Conservation (phyloP, 2,797 vertebrate genomes). For the Characodon lateralis region DNA sequence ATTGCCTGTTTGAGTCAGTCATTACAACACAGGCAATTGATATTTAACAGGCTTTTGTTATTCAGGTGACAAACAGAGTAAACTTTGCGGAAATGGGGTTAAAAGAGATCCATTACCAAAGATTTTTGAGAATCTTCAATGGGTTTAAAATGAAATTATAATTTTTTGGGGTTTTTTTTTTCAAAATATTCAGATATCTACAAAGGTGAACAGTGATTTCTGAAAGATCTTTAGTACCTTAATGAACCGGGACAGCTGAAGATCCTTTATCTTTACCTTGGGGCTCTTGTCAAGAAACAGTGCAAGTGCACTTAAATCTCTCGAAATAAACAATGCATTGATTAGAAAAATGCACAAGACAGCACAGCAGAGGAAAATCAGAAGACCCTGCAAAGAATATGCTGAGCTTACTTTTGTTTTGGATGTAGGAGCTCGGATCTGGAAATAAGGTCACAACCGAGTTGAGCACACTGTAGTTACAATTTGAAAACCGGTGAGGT, state of each 20-base stretch:
- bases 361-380: neutral
- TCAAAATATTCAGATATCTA: too few relatives aligned
- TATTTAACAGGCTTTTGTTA: neutral
- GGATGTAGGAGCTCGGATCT: neutral
- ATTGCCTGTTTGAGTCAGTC: too few relatives aligned
- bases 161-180: too few relatives aligned
- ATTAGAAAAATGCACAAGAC: neutral
- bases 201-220: neutral
- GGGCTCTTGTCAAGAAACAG: neutral
- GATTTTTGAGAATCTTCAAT: too few relatives aligned
- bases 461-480: too few relatives aligned
- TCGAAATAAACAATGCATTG: neutral
- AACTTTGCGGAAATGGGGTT: too few relatives aligned
- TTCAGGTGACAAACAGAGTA: neutral
- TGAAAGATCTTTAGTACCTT: neutral
- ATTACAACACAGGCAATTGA: too few relatives aligned
- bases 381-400: neutral
- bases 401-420: neutral
- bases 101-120: too few relatives aligned
- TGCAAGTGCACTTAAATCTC: neutral
- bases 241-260: neutral
- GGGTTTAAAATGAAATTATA: too few relatives aligned
- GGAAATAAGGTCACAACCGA: neutral
- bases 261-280: neutral
- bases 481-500: neutral